Percentiles rank a stretch among this genome's conserved stretches.
These are phyloP conservation scores for Chaunax sp. DNA, from an alignment of 2,797 vertebrate species.

Conservation along the genomic window DNA sequence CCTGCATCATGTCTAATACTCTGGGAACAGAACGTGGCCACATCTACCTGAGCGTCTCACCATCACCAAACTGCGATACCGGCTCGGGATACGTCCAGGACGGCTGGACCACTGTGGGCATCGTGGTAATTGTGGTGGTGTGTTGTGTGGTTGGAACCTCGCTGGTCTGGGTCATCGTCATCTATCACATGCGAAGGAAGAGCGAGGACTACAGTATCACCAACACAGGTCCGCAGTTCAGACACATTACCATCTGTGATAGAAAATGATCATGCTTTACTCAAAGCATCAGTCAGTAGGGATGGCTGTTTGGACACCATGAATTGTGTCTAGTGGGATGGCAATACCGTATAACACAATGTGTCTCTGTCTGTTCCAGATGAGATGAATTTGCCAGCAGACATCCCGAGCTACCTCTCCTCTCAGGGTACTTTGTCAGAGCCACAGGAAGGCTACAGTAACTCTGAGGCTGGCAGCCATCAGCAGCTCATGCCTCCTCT, in stretches of 20 bases:
- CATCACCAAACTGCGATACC: conserved; percentile 92
- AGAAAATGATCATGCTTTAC: background rate
- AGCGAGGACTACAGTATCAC: conserved; percentile 97
- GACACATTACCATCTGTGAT: background rate
- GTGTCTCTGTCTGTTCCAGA: conserved; percentile 79
- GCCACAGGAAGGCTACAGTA: conserved; percentile 94
- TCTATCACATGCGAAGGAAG: conserved; percentile 96
- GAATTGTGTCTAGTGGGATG: background rate
- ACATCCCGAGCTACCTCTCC: conserved; percentile 98
- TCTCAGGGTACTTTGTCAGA: conserved; percentile 97
- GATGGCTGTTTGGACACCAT: background rate
- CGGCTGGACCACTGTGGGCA: conserved; percentile 95
- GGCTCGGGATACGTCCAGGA: conserved; percentile 84
- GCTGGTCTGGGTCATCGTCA: conserved; percentile 98
- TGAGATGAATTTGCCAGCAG: conserved; percentile 95
- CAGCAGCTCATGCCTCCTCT: conserved; percentile 97
- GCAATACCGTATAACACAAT: conserved; percentile 1
- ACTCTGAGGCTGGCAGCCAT: conserved; percentile 94
- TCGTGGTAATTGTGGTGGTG: conserved; percentile 98
- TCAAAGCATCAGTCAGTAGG: background rate
- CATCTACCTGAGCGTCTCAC: conserved; percentile 90
- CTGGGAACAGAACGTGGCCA: conserved; percentile 94
- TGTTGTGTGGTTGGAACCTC: conserved; percentile 99
- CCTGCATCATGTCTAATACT: conserved; percentile 97
- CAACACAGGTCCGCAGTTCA: conserved; percentile 90